Percentiles rank a stretch among this genome's conserved stretches.
Evolutionary conservation across 1,140 invertebrate species (phyloP).

Genomic region (Microplitis demolitor): DNA sequence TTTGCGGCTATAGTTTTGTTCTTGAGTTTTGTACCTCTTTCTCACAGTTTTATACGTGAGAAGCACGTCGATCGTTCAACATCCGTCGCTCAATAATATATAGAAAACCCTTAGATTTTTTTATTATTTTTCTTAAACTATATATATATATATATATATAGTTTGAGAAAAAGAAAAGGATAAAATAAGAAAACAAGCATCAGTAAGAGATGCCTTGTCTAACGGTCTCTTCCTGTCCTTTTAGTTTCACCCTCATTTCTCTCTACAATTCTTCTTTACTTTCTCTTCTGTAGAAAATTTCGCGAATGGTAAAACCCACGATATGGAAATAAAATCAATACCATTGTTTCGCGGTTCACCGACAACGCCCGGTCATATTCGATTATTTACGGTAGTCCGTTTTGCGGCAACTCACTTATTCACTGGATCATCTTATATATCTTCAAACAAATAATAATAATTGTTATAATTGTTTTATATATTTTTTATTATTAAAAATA

Average conservation of each 20-base stretch:
- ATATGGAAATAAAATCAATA: conserved; percentile 63
- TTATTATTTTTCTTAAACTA: conserved; percentile 30
- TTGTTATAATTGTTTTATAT: not conserved
- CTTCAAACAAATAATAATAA: not conserved
- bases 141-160: not conserved
- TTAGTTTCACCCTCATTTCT: conserved; percentile 8
- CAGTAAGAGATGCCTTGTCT: not conserved
- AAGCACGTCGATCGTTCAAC: conserved; percentile 57
- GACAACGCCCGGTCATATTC: conserved; percentile 50
- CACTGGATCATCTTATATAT: conserved; percentile 6
- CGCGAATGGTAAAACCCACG: conserved; percentile 31
- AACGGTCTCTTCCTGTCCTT: conserved; percentile 8
- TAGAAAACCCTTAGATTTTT: conserved; percentile 47
- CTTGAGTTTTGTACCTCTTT: conserved; percentile 29
- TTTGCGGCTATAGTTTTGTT: conserved; percentile 30
- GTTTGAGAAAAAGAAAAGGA: too few relatives aligned
- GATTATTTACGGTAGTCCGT: conserved; percentile 40
- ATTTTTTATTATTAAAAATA: not conserved
- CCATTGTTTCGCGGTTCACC: conserved; percentile 57
- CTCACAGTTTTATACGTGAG: conserved; percentile 54
- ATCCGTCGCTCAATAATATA: conserved; percentile 56
- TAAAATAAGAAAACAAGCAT: not conserved
- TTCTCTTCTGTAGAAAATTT: conserved; percentile 11
- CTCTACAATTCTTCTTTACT: conserved; percentile 22
- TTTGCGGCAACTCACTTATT: not conserved